Base-by-base conservation (phyloP, 2,113 vertebrate species). In the Pungitius pungitius region DNA sequence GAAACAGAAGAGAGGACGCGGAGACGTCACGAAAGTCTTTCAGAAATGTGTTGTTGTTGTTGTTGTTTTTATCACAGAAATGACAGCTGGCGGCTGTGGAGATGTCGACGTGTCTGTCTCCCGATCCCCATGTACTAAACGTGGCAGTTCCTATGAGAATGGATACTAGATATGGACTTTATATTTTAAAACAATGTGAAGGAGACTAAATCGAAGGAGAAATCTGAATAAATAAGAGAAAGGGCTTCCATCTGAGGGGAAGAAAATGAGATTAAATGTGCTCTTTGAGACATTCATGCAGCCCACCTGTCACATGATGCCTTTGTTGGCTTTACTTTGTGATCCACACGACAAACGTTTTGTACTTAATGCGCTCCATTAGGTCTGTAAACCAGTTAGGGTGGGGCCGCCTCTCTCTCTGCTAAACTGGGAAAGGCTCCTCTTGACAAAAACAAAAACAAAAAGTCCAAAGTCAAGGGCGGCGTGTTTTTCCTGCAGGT, bases 401-500 rank as follows among this genome's bases (percentile, higher is more conserved):
- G 69, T 75, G 69, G 61, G 55, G 74, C 66, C 26, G 72, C 37
- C 30, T 73, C 37, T 74, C 37, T 74, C 54, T 80, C 42, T 70
- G 43, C 74, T 59, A 51, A 74, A 80, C 74, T 51, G 71, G 18
- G 81, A 68, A 75, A 75, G 51, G 26, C 72, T 82, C 66, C 55
- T 70, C 45, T 68, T 82, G 85, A 71, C 83, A 80, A 76, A 77
- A 77, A 76, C 62, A 63, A 24, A 22, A 52, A 51, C n/a, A n/a
- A 49, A 14, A 18, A 18, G 70, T 76, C 64, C 45, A 40, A 65
- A 82, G 84, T 89, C 85, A 85, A 89, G 83, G 78, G 73, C 82
- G 64, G 74, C 8, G 20, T 68, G 65, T 81, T 80, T n/a, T 84
- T 72, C 83, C 49, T 57, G 76, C 84, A 89, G 85, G 85, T 90